Evolutionary conservation across 2,888 invertebrate genomes (phyloP).

Genomic region (Drosophila kokeensis): DNA sequence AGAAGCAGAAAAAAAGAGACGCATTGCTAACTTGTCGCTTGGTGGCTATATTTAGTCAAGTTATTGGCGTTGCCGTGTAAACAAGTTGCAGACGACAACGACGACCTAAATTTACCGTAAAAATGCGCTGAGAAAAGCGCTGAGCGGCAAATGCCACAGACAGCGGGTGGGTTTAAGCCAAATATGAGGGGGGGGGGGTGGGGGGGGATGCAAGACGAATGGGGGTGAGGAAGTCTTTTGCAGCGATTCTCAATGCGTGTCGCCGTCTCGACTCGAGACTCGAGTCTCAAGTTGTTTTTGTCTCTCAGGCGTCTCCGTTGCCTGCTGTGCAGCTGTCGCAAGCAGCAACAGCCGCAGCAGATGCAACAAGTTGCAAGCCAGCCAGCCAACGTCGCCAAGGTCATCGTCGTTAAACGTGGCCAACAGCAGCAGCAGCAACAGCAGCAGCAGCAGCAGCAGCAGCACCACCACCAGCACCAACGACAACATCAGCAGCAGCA

Average conservation of each 20-base stretch:
- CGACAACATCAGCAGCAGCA: slow-evolving; percentile 24
- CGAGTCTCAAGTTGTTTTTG: not conserved
- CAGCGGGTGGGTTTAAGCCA: slow-evolving; percentile 42
- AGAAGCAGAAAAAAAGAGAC: not conserved
- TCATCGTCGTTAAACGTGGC: slow-evolving; percentile 56
- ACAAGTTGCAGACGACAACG: slow-evolving; percentile 59
- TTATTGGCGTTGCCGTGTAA: slow-evolving; percentile 73
- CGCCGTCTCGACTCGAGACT: slow-evolving; percentile 38
- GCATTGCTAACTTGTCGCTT: slow-evolving; percentile 57
- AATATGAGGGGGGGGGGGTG: not conserved
- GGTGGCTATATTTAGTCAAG: slow-evolving; percentile 74
- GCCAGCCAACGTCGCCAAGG: slow-evolving; percentile 67
- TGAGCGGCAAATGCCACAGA: slow-evolving; percentile 40
- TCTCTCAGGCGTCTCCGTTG: slow-evolving; percentile 70
- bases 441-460: slow-evolving; percentile 17
- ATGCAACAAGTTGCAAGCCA: slow-evolving; percentile 70
- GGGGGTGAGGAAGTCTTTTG: not conserved
- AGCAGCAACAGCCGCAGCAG: slow-evolving; percentile 30
- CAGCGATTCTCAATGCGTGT: slow-evolving; percentile 46
- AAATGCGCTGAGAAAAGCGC: slow-evolving; percentile 70
- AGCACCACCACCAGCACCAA: slow-evolving; percentile 3
- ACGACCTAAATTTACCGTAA: slow-evolving; percentile 79
- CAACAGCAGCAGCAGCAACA: slow-evolving; percentile 26
- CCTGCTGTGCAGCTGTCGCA: slow-evolving; percentile 70
- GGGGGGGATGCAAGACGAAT: not conserved